phyloP scores from a whole-genome alignment of 2,888 invertebrate genomes.

The Saturnia japonica region DNA sequence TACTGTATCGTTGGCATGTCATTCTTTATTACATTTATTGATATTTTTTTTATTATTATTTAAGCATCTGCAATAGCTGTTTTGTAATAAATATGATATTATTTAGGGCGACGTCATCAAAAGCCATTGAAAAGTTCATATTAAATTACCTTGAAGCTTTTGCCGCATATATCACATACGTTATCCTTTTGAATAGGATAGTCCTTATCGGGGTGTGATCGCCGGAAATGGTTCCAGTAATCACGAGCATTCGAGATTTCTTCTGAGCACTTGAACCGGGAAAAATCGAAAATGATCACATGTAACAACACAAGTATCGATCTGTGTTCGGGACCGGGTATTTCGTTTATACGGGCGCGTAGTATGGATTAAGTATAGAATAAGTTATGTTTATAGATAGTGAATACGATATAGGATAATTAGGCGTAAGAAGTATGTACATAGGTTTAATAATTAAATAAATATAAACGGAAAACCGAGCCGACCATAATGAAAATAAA shows the following conservation, averaged over 20 bases:
- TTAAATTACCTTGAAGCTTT: conserved; percentile 62
- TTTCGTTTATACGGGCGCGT: too few species aligned
- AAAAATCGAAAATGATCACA: neutral
- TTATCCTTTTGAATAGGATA: conserved; percentile 72
- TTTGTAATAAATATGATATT: neutral
- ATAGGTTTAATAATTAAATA: too few species aligned
- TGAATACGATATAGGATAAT: too few species aligned
- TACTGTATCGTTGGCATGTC: neutral
- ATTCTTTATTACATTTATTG: neutral
- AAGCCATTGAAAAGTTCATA: neutral
- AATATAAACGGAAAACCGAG: too few species aligned
- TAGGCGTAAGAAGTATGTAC: too few species aligned
- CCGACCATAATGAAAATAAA: too few species aligned
- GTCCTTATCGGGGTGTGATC: conserved; percentile 65
- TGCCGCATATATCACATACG: conserved; percentile 73
- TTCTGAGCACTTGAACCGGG: conserved; percentile 56
- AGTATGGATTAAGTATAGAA: too few species aligned
- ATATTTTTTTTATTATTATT: neutral
- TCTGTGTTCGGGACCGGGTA: too few species aligned
- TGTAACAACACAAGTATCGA: neutral
- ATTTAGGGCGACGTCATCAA: neutral
- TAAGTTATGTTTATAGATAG: too few species aligned
- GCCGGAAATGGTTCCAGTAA: conserved; percentile 71
- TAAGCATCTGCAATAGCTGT: neutral
- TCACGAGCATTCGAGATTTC: conserved; percentile 63